Evolutionary conservation across 2,113 vertebrate genomes (phyloP).

Genomic region (Heterotis niloticus): DNA sequence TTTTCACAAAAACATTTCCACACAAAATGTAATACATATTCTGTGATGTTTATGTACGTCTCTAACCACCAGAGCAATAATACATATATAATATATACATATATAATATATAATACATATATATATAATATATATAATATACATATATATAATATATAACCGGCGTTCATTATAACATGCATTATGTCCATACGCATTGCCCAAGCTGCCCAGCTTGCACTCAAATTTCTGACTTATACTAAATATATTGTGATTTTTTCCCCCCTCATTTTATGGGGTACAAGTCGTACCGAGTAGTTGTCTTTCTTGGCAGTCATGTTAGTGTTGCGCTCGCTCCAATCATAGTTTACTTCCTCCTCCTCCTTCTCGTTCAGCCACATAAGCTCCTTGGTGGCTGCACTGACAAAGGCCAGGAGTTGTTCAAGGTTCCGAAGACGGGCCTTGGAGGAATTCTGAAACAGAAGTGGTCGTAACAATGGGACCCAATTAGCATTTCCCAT

Average conservation of each 20-base stretch:
- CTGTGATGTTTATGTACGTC: not conserved
- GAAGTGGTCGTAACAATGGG: not conserved
- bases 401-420: constrained; percentile 77
- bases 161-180: too few species aligned
- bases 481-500: not conserved
- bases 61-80: not conserved
- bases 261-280: not conserved
- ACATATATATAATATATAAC: too few species aligned
- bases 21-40: not conserved
- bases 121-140: too few species aligned
- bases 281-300: constrained; percentile 76
- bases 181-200: not conserved
- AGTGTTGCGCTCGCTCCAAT: constrained; percentile 86
- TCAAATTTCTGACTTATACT: too few species aligned
- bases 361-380: constrained; percentile 92
- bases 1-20: not conserved
- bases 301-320: constrained; percentile 89
- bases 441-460: constrained; percentile 78
- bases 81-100: too few species aligned
- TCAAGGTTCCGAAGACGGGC: constrained; percentile 79
- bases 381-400: constrained; percentile 80
- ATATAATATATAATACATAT: too few species aligned
- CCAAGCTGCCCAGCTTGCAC: not conserved
- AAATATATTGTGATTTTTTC: too few species aligned
- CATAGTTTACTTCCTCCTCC: constrained; percentile 86